A percentile compares a stretch with the other conserved stretches of the same genome.
Conservation (phyloP, 2,888 invertebrate species). For the Cistogaster globosa region DNA sequence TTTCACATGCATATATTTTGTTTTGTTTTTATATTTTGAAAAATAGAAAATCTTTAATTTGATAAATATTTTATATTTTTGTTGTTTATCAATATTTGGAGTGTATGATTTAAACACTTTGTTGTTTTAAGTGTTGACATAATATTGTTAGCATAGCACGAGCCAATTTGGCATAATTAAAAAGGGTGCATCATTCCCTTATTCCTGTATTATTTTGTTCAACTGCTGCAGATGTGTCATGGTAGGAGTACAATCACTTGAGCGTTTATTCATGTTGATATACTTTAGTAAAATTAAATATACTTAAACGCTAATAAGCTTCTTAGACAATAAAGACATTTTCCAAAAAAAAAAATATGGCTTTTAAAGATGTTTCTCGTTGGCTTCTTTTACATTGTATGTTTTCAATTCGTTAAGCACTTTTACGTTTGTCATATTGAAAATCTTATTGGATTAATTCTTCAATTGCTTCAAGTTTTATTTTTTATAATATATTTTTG, state of each 20-base stretch:
- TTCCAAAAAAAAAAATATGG: conserved; percentile 31
- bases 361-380: conserved; percentile 9
- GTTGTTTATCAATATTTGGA: conserved; percentile 69
- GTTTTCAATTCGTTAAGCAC: conserved; percentile 43
- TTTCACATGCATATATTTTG: conserved; percentile 3
- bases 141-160: conserved; percentile 75
- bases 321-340: conserved; percentile 61
- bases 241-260: conserved; percentile 70
- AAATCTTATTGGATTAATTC: conserved; percentile 52
- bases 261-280: conserved; percentile 40
- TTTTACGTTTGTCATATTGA: conserved; percentile 45
- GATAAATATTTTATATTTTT: conserved; percentile 59
- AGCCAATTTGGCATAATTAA: conserved; percentile 55
- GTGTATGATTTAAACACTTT: conserved; percentile 73
- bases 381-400: conserved; percentile 13
- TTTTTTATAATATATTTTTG: conserved; percentile 71
- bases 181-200: conserved; percentile 52
- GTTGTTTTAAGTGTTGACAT: conserved; percentile 77
- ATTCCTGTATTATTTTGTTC: conserved; percentile 6
- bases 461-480: conserved; percentile 34
- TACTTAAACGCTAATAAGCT: conserved; percentile 70
- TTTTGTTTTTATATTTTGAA: neutral
- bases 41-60: conserved; percentile 38
- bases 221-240: conserved; percentile 68
- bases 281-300: conserved; percentile 52